Percentiles rank a stretch among this genome's conserved stretches.
phyloP scores from a whole-genome alignment of 2,113 vertebrate species.

The Morone chrysops region DNA sequence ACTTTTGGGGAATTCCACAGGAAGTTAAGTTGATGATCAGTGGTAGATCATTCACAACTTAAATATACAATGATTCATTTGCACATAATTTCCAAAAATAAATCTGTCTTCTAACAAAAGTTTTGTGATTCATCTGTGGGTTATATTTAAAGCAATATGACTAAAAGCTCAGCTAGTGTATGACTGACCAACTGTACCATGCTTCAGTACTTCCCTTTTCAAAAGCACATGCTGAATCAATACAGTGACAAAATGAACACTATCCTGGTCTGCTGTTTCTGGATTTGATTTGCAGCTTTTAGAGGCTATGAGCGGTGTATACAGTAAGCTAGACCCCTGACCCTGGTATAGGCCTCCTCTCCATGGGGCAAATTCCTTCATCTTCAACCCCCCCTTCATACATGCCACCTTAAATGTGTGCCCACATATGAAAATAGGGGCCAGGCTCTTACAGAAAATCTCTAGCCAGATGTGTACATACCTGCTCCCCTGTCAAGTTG shows the following conservation, averaged over 20 bases:
- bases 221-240: slow-evolving; percentile 38
- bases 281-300: slow-evolving; percentile 53
- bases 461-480: slow-evolving; percentile 70
- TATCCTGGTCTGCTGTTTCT: slow-evolving; percentile 12
- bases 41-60: background rate
- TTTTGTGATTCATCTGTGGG: slow-evolving; percentile 1
- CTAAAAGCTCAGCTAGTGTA: background rate
- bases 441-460: background rate
- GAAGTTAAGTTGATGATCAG: background rate
- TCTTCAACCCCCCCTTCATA: slow-evolving; percentile 24
- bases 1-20: background rate
- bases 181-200: background rate
- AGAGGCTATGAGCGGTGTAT: slow-evolving; percentile 35
- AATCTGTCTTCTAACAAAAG: background rate
- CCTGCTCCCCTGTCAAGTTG: slow-evolving; percentile 93
- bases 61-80: background rate
- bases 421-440: slow-evolving; percentile 34
- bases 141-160: slow-evolving; percentile 8
- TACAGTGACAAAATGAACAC: slow-evolving; percentile 8
- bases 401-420: slow-evolving; percentile 45
- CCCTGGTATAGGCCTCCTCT: slow-evolving; percentile 25
- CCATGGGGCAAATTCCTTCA: slow-evolving; percentile 64
- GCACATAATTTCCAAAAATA: slow-evolving; percentile 1
- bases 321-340: slow-evolving; percentile 61
- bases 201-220: background rate